Evolutionary conservation across 2,888 invertebrate genomes (phyloP), one percentile per base, ranked within the genome.

Genomic region (Malthinus seriepunctatus): DNA sequence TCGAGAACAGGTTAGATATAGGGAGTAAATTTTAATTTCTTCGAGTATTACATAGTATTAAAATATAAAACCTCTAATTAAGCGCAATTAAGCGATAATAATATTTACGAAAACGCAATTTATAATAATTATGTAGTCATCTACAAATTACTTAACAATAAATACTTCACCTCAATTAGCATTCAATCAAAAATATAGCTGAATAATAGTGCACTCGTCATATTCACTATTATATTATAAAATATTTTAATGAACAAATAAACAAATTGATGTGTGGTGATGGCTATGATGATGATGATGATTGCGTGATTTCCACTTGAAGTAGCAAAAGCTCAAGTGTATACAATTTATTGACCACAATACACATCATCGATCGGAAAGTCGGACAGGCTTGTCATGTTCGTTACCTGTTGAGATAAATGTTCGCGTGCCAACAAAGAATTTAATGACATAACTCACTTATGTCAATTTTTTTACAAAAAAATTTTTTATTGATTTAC

Each of bases 321-420:
- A 51, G 11, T 10, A 32, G 46, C 11, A 45, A 57, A 57, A 51
- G 47, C 23, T 48, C 32, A 32, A 44, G 58, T 49, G 52, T 49
- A 42, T 48, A 23, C 23, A 59, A 59, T 44, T 59, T 53, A 59
- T 59, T 59, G 53, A 53, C 53, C 44, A 59, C 54, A 59, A 54
- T 35, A 59, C 49, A 52, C 45, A 49, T 58, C 58, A 58, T 49
- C 49, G 51, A 52, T 37, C 53, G 45, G 39, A 50, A 34, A 49
- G 53, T 54, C 50, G 53, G 59, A 59, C 59, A 50, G 31, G 42
- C 56, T 45, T 60, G 60, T 60, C 60, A 60, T 56, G 60, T 60
- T 60, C 56, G 44, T 56, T 60, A 56, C 55, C 44, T 46, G 55
- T 46, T 8, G 42, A 60, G 56, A 60, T 60, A 42, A 51, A 56